Evolutionary conservation across 1,140 invertebrate species (phyloP).

Genomic region (Listronotus bonariensis): DNA sequence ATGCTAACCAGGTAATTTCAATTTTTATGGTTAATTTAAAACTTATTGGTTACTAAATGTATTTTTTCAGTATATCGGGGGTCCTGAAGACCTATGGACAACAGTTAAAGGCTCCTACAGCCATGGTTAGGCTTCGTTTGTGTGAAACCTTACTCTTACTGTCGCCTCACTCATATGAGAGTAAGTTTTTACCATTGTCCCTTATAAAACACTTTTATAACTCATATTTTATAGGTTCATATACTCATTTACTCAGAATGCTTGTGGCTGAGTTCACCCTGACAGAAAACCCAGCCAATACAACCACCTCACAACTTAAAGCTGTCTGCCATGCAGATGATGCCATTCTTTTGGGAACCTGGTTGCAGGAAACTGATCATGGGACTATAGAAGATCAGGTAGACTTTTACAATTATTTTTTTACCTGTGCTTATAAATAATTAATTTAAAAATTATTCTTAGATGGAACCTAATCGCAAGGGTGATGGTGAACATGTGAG

Average conservation of each 20-base stretch:
- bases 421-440: not conserved
- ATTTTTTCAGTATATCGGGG: slow-evolving; percentile 70
- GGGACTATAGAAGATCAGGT: slow-evolving; percentile 97
- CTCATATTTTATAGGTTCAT: slow-evolving; percentile 63
- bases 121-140: slow-evolving; percentile 87
- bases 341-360: slow-evolving; percentile 83
- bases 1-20: slow-evolving; percentile 87
- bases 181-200: slow-evolving; percentile 56
- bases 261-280: slow-evolving; percentile 97
- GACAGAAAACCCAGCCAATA: slow-evolving; percentile 93
- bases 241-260: slow-evolving; percentile 85
- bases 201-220: too few relatives aligned
- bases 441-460: slow-evolving; percentile 47
- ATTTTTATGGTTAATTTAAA: not conserved
- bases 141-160: slow-evolving; percentile 88
- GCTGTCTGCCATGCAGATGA: slow-evolving; percentile 90
- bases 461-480: slow-evolving; percentile 78
- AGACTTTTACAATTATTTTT: slow-evolving; percentile 38
- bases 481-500: slow-evolving; percentile 75
- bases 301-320: slow-evolving; percentile 86
- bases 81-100: slow-evolving; percentile 93
- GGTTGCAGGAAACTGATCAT: slow-evolving; percentile 95
- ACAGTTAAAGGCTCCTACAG: slow-evolving; percentile 90
- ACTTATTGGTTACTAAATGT: not conserved
- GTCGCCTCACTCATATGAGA: slow-evolving; percentile 82